phyloP scores from a whole-genome alignment of 2,113 vertebrate genomes.

The Petrocephalus zakoni region DNA sequence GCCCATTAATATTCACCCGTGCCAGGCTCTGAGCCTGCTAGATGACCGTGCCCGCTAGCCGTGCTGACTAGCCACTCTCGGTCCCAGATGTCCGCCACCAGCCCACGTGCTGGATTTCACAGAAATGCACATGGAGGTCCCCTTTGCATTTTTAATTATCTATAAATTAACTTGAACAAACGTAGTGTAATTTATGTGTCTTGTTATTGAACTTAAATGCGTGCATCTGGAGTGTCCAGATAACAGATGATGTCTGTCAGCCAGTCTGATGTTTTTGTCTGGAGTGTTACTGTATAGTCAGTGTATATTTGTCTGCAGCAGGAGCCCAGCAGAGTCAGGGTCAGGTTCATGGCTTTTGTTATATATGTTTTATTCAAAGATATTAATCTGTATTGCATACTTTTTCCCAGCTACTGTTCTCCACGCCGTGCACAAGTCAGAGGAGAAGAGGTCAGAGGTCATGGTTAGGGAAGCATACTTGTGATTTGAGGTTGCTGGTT shows the following conservation, averaged over 20 bases:
- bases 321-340: background rate
- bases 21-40: background rate
- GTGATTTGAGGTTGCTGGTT: too few species aligned
- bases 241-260: background rate
- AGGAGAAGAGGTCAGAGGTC: background rate
- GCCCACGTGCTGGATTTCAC: background rate
- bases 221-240: background rate
- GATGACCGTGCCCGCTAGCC: background rate
- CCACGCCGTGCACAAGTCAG: background rate
- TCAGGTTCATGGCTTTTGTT: background rate
- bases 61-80: background rate
- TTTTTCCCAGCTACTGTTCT: background rate
- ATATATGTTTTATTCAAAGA: background rate
- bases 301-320: background rate
- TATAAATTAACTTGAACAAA: background rate
- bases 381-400: background rate
- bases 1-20: background rate
- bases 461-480: too few species aligned
- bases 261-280: background rate
- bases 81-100: background rate
- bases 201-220: background rate
- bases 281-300: background rate
- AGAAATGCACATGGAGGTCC: background rate
- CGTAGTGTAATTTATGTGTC: background rate
- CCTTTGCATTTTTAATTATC: background rate